Evolutionary conservation across 2,797 vertebrate species (phyloP), one percentile per base, ranked within the genome.

Genomic region (Karalla daura): DNA sequence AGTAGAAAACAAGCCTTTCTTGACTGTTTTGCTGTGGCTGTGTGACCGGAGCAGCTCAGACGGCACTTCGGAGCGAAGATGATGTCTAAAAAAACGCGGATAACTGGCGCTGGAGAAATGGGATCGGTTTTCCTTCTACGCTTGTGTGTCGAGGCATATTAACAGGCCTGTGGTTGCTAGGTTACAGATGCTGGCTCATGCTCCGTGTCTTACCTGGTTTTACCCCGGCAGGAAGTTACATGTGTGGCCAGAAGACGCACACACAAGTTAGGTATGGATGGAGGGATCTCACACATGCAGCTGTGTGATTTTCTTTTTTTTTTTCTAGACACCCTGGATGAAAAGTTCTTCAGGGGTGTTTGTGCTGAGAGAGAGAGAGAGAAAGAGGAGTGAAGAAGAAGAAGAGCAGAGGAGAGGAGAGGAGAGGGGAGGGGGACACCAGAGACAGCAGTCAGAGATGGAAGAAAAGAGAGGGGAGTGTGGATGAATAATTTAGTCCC

Each of bases 401-500:
- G 35, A 21, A 63, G 39, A n/a, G n/a, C n/a, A n/a, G n/a, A n/a
- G 36, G 18, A 27, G 25, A 24, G 10, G n/a, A 62, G 37, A 41
- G 67, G 56, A 54, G 63, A 49, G 68, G 20, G 45, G 32, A 46
- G 40, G 4, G 64, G 72, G 51, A 74, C 24, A 20, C 30, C 3
- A 44, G 72, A 72, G 61, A 67, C 30, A 52, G 70, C 44, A 72
- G 70, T 71, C n/a, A 41, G 78, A 79, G 68, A 63, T 68, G 39
- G 55, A 74, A 60, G 39, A 63, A 72, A 66, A 59, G 53, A 61
- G 59, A 25, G 58, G 33, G 18, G 49, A 25, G 27, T 46, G 37
- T 17, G 21, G 27, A 83, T 88, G 69, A 88, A 87, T 87, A 80
- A 88, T 90, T 90, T 70, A 89, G 67, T 56, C 53, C 4, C 63